A percentile compares a stretch with the other conserved stretches of the same genome.
Evolutionary conservation across 2,113 vertebrate genomes (phyloP).

Genomic region (Cynocephalus volans): DNA sequence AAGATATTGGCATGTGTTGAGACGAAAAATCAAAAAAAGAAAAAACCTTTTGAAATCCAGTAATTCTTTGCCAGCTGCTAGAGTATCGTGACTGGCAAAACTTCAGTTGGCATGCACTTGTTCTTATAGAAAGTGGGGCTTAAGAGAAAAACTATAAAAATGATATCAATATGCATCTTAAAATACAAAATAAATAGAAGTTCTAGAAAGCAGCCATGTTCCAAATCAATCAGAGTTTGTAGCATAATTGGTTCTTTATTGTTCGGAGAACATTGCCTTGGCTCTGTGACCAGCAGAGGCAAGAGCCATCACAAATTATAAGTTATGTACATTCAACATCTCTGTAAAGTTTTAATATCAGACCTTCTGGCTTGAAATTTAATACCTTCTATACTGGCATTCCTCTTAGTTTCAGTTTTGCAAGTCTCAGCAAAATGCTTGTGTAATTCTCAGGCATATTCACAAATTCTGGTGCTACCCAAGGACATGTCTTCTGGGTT

Average conservation of each 20-base stretch:
- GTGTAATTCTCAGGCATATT: not conserved
- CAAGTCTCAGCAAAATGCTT: constrained; percentile 67
- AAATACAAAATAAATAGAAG: constrained; percentile 28
- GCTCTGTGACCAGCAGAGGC: not conserved
- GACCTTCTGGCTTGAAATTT: constrained; percentile 46
- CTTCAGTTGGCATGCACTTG: not conserved
- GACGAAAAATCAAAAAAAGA: constrained; percentile 34
- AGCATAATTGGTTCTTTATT: not conserved
- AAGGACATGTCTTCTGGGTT: not conserved
- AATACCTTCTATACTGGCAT: not conserved
- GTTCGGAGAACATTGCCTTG: not conserved
- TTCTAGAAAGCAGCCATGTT: constrained; percentile 45
- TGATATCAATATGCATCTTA: constrained; percentile 10
- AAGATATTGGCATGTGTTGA: constrained; percentile 56
- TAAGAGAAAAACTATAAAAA: constrained; percentile 18
- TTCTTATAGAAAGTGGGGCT: not conserved
- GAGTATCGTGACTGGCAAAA: constrained; percentile 32
- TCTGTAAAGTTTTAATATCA: constrained; percentile 64
- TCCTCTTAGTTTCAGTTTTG: constrained; percentile 57
- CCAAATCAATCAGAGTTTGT: not conserved
- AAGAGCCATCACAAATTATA: not conserved
- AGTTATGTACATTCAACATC: constrained; percentile 20
- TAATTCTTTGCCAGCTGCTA: constrained; percentile 10
- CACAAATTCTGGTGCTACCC: not conserved
- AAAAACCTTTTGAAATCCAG: constrained; percentile 47